Evolutionary conservation across 2,113 vertebrate species (phyloP), one percentile per base, ranked within the genome.

Genomic region (Bufo bufo): DNA sequence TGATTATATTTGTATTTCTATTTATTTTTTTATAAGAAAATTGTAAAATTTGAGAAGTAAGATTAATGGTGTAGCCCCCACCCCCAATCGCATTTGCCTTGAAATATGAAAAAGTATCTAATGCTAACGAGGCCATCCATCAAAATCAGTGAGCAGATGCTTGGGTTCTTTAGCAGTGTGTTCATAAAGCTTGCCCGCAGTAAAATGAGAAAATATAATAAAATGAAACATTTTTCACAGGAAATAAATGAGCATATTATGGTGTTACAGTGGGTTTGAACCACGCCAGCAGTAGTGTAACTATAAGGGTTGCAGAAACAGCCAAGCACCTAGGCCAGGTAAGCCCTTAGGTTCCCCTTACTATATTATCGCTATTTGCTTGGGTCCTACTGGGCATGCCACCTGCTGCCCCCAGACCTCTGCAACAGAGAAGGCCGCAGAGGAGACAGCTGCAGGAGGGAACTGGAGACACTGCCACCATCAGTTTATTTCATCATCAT

Each of bases 91-190:
- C 79, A 20, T 84, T 88, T 77, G 81, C 87, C 59, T 77, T 84
- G 81, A 84, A 77, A 88, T 88, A 84, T 88, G 87, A 88, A 88
- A 88, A 88, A 88, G 81, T 88, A 84, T 88, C 87, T 75, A 65
- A 65, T 45, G 72, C 87, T 88, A 88, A 83, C 59, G 69, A 88
- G 87, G 78, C 56, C 81, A 88, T 88, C 87, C 71, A 88, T 88
- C 87, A 88, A 84, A 84, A 84, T 88, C 87, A 88, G 56, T 54
- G 71, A 84, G 87, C 87, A 88, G 81, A 88, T 88, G 87, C 72
- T 88, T 33, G 87, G 23, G 33, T 84, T 78, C 72, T 75, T 82
- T 61, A 72, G 61, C 79, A 49, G 49, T 65, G 45, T 65, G 69
- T 61, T 43, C 20, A 14, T 56, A 66, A 56, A 63, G 71, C 69